Percentiles rank a stretch among this genome's conserved stretches.
Evolutionary conservation across 2,888 invertebrate genomes (phyloP).

Genomic region (Drosophila lacicola): DNA sequence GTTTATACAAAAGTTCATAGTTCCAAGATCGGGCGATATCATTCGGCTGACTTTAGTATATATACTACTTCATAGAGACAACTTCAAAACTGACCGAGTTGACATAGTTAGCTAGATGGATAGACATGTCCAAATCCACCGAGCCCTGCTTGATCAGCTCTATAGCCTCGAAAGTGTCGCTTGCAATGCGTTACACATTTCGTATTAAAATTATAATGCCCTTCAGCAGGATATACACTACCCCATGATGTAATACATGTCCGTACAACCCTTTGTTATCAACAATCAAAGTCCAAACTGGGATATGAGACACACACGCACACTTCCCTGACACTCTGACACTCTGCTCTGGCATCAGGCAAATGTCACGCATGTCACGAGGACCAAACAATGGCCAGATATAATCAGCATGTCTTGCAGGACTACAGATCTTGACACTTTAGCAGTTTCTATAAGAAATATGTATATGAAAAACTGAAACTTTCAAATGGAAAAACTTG

Average conservation of each 20-base stretch:
- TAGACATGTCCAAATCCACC: too few species aligned
- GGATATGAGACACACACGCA: conserved; percentile 42
- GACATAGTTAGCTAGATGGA: not conserved
- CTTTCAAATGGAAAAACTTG: conserved; percentile 59
- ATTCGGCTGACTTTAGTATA: not conserved
- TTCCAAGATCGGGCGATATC: not conserved
- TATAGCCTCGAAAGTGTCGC: not conserved
- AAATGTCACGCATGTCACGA: conserved; percentile 74
- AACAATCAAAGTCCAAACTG: conserved; percentile 32
- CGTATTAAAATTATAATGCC: not conserved
- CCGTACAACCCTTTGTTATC: conserved; percentile 59
- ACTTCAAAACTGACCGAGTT: not conserved
- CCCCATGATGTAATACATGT: conserved; percentile 6
- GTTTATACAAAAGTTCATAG: not conserved
- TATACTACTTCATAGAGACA: not conserved
- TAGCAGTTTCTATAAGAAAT: conserved; percentile 38
- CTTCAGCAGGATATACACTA: not conserved
- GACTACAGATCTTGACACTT: conserved; percentile 43
- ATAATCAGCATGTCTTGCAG: conserved; percentile 50
- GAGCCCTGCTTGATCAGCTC: too few species aligned
- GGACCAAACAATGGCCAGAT: conserved; percentile 68
- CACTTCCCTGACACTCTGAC: conserved; percentile 43
- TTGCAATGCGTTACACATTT: not conserved
- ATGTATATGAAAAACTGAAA: conserved; percentile 33
- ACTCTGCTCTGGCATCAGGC: conserved; percentile 43